Base-by-base conservation (phyloP, 2,888 invertebrate species). In the Argyresthia goedartella region DNA sequence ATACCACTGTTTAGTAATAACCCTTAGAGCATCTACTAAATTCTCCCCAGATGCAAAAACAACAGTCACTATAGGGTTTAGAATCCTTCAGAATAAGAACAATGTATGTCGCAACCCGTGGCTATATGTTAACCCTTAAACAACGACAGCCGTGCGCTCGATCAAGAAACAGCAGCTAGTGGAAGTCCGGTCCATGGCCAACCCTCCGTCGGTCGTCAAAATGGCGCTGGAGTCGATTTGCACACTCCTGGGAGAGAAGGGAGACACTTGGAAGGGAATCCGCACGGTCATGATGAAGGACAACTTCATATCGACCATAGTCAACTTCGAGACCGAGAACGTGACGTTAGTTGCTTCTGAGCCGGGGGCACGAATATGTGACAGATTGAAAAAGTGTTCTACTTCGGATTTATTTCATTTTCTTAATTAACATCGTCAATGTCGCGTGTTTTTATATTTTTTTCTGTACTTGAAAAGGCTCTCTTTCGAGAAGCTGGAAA, bases 111-210 rank as follows among this genome's bases (percentile, higher is more conserved):
- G 25, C 25, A 25, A 25, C 25, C 25, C 25, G 6, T 25, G 6
- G 25, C 25, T 25, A 4, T 25, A 25, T 25, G 36, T 13, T 48
- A 48, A 48, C 36, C 10, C 35, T 36, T 14, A 46, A 46, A 46
- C 46, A 46, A 36, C 35, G 14, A 75, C 82, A 92, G 96, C 97
- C 73, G 98, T 98, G 73, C 95, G 96, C 80, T 94, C 95, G 61
- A 98, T 98, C 88, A 96, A 96, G 91, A 97, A 97, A 82, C 96
- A 96, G 79, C 96, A 98, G 79, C 89, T 98, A 70, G 96, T 97
- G 56, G 98, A 98, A 81, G 94, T 98, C 61, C 91, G 96, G 57
- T 95, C 97, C 34, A 95, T 98, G 95, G 94, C 95, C 57, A 96
- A 96, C 88, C 98, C 98, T 54, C 97, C 98, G 50, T 91, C 93